phyloP scores from a whole-genome alignment of 2,797 vertebrate genomes.

The Lacerta viridis region DNA sequence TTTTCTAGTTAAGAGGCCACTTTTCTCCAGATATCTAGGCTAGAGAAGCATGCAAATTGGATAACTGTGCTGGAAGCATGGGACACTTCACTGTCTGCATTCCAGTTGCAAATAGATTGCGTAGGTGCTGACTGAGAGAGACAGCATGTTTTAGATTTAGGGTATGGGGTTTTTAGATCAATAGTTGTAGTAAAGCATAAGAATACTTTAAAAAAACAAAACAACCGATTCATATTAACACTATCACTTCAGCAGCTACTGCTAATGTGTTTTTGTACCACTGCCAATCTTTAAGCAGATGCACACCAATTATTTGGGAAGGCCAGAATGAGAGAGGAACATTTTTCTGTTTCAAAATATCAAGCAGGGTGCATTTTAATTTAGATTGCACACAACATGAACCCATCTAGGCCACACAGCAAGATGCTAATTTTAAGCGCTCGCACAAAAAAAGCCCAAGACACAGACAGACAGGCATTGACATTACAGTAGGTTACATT shows the following conservation, averaged over 20 bases:
- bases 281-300: conserved; percentile 2
- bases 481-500: background rate
- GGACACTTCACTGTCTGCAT: background rate
- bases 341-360: background rate
- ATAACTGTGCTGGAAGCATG: background rate
- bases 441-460: too few species aligned
- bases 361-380: background rate
- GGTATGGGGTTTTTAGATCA: background rate
- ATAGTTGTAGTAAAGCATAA: background rate
- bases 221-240: background rate
- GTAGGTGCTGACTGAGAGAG: background rate
- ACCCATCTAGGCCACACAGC: background rate
- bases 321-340: background rate
- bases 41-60: background rate
- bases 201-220: background rate
- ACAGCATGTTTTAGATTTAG: background rate
- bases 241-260: conserved; percentile 5
- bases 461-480: background rate
- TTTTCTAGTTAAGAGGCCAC: background rate
- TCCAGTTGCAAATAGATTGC: conserved; percentile 14
- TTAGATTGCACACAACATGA: background rate
- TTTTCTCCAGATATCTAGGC: background rate
- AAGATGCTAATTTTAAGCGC: background rate
- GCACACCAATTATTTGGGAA: background rate
- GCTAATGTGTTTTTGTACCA: background rate